Base-by-base conservation (phyloP, 1,140 invertebrate genomes). In the Dendroctonus valens region DNA sequence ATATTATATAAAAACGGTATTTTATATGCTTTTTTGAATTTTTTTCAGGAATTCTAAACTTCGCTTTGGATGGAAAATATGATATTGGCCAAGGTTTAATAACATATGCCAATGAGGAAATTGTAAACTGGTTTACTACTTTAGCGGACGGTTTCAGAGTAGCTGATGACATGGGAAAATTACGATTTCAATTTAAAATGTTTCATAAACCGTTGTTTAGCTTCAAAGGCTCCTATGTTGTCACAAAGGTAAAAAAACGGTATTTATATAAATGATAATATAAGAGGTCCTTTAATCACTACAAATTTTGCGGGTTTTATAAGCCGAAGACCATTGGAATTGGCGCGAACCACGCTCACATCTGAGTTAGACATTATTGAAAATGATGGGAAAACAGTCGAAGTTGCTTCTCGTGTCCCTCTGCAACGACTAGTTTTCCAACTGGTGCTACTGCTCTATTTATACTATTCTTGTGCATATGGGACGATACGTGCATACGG, bases 21-120 rank as follows among this genome's bases (percentile, higher is more conserved):
- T 39, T 55, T 41, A 42, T 14, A 6, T 42, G 42, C 15, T 57
- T 15, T 14, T 41, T 12, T 42, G n/a, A n/a, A 8, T 37, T 37
- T 14, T 39, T 48, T 60, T 60, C 5, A 61, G 96, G 96, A 9
- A 94, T 99, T 72, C 80, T 98, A 11, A 99, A 99, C 77, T 99
- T 99, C 85, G 92, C 96, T 14, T 81, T 91, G 42, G 93, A 97
- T 80, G 96, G 94, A 0, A 94, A 93, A 79, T 91, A 97, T 81
- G 89, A 94, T 65, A 98, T 99, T 82, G 97, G 97, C 0, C 97
- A 99, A 83, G 97, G 97, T 4, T 83, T 99, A n/a, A 98, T 99
- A 60, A 98, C 96, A 5, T 99, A 99, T 82, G 96, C 96, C 2
- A 97, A 97, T 79, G 96, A 96, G 79, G 87, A 93, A 81, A 89